A percentile compares a stretch with the other conserved stretches of the same genome.
phyloP scores from a whole-genome alignment of 2,888 invertebrate species.

The Cryptocheilus praepositus region DNA sequence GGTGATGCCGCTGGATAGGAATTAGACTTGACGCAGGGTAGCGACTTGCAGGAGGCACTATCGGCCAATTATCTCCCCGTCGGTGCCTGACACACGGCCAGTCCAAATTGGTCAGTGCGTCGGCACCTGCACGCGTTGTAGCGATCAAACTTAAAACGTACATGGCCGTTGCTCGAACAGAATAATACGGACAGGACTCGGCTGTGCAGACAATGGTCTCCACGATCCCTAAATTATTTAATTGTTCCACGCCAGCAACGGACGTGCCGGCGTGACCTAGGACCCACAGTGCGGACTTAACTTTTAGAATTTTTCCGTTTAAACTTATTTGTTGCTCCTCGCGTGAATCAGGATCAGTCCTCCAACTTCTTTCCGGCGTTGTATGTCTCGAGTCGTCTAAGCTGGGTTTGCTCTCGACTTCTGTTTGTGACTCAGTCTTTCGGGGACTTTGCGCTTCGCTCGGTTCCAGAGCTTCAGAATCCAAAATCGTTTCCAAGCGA shows the following conservation, averaged over 20 bases:
- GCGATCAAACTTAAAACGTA: constrained; percentile 91
- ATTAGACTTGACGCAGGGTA: constrained; percentile 61
- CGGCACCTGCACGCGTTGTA: constrained; percentile 89
- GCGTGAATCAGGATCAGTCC: constrained; percentile 51
- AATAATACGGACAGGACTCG: constrained; percentile 88
- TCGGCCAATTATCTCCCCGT: constrained; percentile 70
- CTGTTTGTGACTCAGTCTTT: constrained; percentile 59
- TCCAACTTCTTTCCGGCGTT: constrained; percentile 68
- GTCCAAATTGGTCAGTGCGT: constrained; percentile 77
- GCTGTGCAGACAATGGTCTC: constrained; percentile 80
- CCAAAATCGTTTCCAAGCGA: constrained; percentile 70
- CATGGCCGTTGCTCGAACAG: constrained; percentile 92
- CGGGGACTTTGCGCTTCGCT: constrained; percentile 48
- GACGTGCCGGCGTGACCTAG: constrained; percentile 89
- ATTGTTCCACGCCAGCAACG: constrained; percentile 83
- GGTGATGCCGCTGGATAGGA: constrained; percentile 68
- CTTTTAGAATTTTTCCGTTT: constrained; percentile 78
- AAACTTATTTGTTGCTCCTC: constrained; percentile 54
- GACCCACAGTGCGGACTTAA: constrained; percentile 95
- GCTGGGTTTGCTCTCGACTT: constrained; percentile 65
- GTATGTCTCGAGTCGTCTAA: constrained; percentile 68
- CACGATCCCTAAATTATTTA: constrained; percentile 79
- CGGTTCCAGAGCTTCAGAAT: constrained; percentile 65
- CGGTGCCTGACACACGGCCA: constrained; percentile 71
- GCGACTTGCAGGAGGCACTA: constrained; percentile 59